A percentile compares a stretch with the other conserved stretches of the same genome.
Evolutionary conservation across 2,888 invertebrate genomes (phyloP).

Genomic region (Sinodicranocentrus sp.): DNA sequence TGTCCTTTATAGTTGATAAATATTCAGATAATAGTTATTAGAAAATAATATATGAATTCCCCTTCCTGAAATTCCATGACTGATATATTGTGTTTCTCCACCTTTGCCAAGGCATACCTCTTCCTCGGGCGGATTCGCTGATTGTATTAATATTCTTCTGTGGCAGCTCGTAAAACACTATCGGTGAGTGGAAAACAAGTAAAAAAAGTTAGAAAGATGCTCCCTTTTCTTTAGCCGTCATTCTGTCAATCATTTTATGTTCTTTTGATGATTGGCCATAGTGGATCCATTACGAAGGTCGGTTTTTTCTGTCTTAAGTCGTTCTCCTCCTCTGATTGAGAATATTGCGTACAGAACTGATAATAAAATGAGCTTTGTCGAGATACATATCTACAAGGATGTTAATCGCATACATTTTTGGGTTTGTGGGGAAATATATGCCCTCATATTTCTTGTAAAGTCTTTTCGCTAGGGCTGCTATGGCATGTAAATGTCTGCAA

Average conservation of each 20-base stretch:
- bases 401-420: slow-evolving; percentile 27
- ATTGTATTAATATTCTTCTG: neutral
- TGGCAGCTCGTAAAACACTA: slow-evolving; percentile 8
- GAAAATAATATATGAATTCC: slow-evolving; percentile 9
- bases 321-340: slow-evolving; percentile 30
- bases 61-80: slow-evolving; percentile 58
- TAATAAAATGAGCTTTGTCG: slow-evolving; percentile 16
- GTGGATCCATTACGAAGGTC: slow-evolving; percentile 54
- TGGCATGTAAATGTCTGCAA: neutral
- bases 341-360: slow-evolving; percentile 30
- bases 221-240: slow-evolving; percentile 47
- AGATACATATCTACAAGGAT: slow-evolving; percentile 33
- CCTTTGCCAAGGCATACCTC: slow-evolving; percentile 13
- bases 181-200: neutral
- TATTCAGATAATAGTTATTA: slow-evolving; percentile 2
- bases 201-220: slow-evolving; percentile 39
- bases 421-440: slow-evolving; percentile 52
- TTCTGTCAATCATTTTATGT: slow-evolving; percentile 57
- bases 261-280: slow-evolving; percentile 36
- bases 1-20: neutral
- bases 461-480: neutral
- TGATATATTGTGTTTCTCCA: slow-evolving; percentile 27
- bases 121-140: neutral
- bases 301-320: slow-evolving; percentile 22
- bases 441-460: slow-evolving; percentile 12